These are phyloP conservation scores for Neuroterus valhalla DNA, from an alignment of 1,140 invertebrate species.

Conservation along the genomic window DNA sequence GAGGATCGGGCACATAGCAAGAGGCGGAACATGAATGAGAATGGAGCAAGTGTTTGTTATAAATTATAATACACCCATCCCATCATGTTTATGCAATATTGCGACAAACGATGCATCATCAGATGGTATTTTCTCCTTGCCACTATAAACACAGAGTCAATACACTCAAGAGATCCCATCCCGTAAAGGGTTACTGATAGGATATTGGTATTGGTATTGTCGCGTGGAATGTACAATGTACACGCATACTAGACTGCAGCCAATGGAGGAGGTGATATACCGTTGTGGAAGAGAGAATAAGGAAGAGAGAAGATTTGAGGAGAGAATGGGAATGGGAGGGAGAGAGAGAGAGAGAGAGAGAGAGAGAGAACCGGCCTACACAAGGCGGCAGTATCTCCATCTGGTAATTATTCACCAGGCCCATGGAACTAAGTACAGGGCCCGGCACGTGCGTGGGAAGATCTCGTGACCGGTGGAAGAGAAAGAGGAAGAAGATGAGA, in stretches of 20 bases:
- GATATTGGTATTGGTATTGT: constrained; percentile 24
- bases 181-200: constrained; percentile 20
- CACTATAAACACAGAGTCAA: constrained; percentile 5
- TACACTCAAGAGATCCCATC: constrained; percentile 11
- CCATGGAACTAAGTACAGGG: constrained; percentile 54
- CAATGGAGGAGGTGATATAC: not conserved
- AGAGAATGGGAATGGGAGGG: constrained; percentile 23
- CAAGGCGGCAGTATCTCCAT: constrained; percentile 67
- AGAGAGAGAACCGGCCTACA: constrained; percentile 58
- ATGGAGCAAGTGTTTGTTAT: not conserved
- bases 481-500: constrained; percentile 59
- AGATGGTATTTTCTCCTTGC: not conserved
- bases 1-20: no score
- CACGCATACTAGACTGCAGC: not conserved
- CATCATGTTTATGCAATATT: constrained; percentile 9
- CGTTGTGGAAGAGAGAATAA: constrained; percentile 28
- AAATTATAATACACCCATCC: not conserved
- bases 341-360: constrained; percentile 31
- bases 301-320: not conserved
- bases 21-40: not conserved
- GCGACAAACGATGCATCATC: constrained; percentile 11
- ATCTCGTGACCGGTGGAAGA: constrained; percentile 55
- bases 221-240: constrained; percentile 3
- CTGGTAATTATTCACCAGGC: constrained; percentile 68
- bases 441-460: constrained; percentile 69